Evolutionary conservation across 37 sponge, comb jelly and placozoan genomes (phyloP).

Genomic region (Oscarella lobularis): DNA sequence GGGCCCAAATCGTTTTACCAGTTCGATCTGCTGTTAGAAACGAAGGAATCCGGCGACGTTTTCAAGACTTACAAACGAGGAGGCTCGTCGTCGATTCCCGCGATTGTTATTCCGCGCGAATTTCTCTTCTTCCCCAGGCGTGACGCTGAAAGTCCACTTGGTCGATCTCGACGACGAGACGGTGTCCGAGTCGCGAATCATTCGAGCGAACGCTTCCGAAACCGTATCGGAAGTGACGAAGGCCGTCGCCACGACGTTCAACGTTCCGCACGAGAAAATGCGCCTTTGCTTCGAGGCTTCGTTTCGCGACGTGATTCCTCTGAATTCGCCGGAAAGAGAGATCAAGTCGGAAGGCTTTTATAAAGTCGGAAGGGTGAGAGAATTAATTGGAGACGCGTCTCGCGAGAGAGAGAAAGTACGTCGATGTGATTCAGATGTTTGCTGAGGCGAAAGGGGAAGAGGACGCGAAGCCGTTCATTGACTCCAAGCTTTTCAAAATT

Average conservation of each 20-base stretch:
- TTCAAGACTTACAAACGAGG: conserved; percentile 56
- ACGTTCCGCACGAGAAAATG: conserved; percentile 13
- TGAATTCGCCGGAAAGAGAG: conserved; percentile 3
- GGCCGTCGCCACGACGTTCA: conserved; percentile 1
- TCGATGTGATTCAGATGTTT: background rate
- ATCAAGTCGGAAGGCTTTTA: conserved; percentile 54
- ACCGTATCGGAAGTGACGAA: conserved; percentile 42
- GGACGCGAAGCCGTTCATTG: conserved; percentile 8
- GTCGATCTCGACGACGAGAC: conserved; percentile 31
- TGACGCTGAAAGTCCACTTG: conserved; percentile 42
- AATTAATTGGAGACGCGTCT: background rate
- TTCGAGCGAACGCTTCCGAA: conserved; percentile 44
- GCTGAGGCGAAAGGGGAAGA: conserved; percentile 23
- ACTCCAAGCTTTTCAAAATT: conserved; percentile 28
- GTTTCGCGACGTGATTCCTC: conserved; percentile 32
- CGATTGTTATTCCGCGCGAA: background rate
- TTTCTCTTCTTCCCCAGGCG: conserved; percentile 15
- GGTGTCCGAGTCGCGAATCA: conserved; percentile 14
- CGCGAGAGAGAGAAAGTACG: background rate
- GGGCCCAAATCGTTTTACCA: conserved; percentile 52
- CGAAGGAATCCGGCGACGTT: conserved; percentile 27
- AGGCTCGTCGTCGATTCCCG: conserved; percentile 18
- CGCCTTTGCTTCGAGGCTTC: conserved; percentile 39
- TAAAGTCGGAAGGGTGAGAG: conserved; percentile 31
- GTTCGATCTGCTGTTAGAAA: conserved; percentile 74